These are phyloP conservation scores for Amblyjoppa proteus DNA, from an alignment of 2,888 invertebrate genomes.

Conservation along the genomic window DNA sequence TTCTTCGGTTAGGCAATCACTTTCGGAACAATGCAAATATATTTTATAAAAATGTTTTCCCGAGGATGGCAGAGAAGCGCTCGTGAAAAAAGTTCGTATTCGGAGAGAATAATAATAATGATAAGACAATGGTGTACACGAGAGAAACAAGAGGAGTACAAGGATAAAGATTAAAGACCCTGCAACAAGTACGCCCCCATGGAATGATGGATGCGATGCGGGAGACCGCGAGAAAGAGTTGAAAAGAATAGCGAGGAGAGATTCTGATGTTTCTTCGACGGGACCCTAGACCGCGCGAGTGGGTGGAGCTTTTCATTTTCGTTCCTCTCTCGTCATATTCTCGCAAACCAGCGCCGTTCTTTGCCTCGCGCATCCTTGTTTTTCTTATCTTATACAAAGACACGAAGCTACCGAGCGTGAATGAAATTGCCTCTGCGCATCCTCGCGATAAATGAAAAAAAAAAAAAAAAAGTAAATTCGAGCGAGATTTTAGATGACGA, in stretches of 20 bases:
- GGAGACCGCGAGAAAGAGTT: slow-evolving; percentile 70
- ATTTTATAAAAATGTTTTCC: neutral
- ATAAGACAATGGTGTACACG: slow-evolving; percentile 39
- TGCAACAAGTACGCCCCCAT: slow-evolving; percentile 82
- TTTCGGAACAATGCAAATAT: neutral
- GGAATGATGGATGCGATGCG: slow-evolving; percentile 84
- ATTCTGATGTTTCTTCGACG: slow-evolving; percentile 60
- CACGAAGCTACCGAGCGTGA: neutral
- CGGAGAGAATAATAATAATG: slow-evolving; percentile 56
- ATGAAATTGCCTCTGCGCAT: neutral
- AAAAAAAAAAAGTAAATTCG: neutral
- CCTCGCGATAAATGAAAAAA: neutral
- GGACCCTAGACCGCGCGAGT: slow-evolving; percentile 69
- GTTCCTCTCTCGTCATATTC: slow-evolving; percentile 72
- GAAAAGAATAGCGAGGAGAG: slow-evolving; percentile 53
- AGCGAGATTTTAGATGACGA: slow-evolving; percentile 26
- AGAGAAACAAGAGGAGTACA: slow-evolving; percentile 70
- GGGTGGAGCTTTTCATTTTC: slow-evolving; percentile 84
- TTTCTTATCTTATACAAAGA: slow-evolving; percentile 13
- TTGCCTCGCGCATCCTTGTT: slow-evolving; percentile 21
- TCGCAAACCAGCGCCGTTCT: slow-evolving; percentile 31
- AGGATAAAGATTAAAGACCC: slow-evolving; percentile 84
- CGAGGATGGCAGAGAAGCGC: neutral
- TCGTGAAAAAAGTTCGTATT: slow-evolving; percentile 15
- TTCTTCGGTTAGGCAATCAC: neutral